phyloP scores from a whole-genome alignment of 2,113 vertebrate species.

The Tamias sibiricus region DNA sequence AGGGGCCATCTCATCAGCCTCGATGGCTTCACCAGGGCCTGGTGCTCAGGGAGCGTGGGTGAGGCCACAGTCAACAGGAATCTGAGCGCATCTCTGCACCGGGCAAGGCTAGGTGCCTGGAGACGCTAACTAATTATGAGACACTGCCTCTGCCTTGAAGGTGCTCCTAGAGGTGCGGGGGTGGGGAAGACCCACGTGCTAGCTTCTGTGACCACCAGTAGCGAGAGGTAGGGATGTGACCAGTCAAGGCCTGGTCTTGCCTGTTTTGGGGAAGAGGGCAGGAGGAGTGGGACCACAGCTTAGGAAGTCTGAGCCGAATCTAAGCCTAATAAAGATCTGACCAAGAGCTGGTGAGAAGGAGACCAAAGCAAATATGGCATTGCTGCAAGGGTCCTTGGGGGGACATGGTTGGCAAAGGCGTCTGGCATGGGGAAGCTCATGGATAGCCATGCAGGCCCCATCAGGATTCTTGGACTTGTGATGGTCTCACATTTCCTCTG shows the following conservation, averaged over 20 bases:
- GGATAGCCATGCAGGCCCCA: not conserved
- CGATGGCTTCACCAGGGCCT: not conserved
- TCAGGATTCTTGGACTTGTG: not conserved
- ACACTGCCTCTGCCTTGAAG: not conserved
- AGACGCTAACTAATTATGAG: not conserved
- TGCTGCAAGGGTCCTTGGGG: not conserved
- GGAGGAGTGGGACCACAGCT: not conserved
- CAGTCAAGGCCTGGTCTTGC: accelerated
- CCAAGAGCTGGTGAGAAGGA: not conserved
- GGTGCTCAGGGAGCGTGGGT: not conserved
- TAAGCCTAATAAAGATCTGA: not conserved
- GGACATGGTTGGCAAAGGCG: not conserved
- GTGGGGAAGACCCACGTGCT: not conserved
- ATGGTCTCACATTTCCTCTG: not conserved
- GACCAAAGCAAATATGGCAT: accelerated
- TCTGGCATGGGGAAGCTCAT: accelerated
- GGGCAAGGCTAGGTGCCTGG: not conserved
- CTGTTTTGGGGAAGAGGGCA: accelerated
- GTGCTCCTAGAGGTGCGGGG: not conserved
- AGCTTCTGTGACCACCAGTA: accelerated
- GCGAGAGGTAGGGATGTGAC: not conserved
- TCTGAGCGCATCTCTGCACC: not conserved
- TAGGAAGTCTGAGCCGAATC: not conserved
- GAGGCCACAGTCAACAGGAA: not conserved
- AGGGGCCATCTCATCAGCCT: not conserved